Evolutionary conservation across 2,888 invertebrate genomes (phyloP), one percentile per base, ranked within the genome.

Genomic region (Sthenelais limicola): DNA sequence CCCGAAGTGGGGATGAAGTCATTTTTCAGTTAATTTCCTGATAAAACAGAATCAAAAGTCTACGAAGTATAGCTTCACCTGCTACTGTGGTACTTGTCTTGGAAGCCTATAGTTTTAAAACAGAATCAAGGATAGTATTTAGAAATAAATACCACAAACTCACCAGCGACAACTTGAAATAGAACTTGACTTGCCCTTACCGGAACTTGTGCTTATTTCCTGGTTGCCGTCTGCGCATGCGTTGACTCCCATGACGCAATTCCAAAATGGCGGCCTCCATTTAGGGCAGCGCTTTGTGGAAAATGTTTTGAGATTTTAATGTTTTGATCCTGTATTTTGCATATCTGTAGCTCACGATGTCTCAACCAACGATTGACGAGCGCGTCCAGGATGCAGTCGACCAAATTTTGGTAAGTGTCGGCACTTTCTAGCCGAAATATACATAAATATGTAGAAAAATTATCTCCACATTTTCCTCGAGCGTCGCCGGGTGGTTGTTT

Each of bases 241-340:
- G 51, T n/a, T n/a, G n/a, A n/a, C n/a, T n/a, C n/a, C n/a, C n/a
- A n/a, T n/a, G n/a, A n/a, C n/a, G n/a, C n/a, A n/a, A n/a, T n/a
- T n/a, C n/a, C n/a, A 62, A 62, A 26, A 62, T 62, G 62, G 62
- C 62, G 62, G 62, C 62, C 38, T 38, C 62, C 62, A n/a, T n/a
- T n/a, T 62, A 38, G 15, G 35, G 62, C 62, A 24, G 28, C 47
- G 24, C 28, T 28, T 28, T 67, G 67, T 43, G 43, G 9, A 15
- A 43, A 15, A 15, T 43, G 18, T 18, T 43, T 18, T 9, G 9
- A 43, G 43, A 43, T 43, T 43, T 18, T 18, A 43, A 15, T 43
- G 43, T 43, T 43, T 43, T 43, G 43, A 15, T 43, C 43, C 43
- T 43, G 12, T 9, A 15, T 43, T 43, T 12, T 43, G 12, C n/a